Percentiles rank a stretch among this genome's conserved stretches.
phyloP scores from a whole-genome alignment of 2,888 invertebrate genomes.

The Drosophila anomelani region DNA sequence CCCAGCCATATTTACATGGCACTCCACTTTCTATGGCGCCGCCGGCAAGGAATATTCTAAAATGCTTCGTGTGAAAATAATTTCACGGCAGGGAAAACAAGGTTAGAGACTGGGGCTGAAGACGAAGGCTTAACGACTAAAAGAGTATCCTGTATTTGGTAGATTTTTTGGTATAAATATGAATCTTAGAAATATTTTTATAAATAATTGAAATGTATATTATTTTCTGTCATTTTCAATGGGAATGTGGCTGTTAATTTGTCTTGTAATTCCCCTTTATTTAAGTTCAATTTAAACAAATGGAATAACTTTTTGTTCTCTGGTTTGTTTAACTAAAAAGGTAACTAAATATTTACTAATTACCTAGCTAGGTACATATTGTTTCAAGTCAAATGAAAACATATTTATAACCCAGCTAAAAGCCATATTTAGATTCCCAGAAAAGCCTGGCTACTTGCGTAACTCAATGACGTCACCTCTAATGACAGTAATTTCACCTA shows the following conservation, averaged over 20 bases:
- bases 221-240: neutral
- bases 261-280: neutral
- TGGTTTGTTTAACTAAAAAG: neutral
- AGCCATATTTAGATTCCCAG: neutral
- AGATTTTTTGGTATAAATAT: neutral
- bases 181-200: neutral
- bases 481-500: neutral
- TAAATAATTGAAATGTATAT: neutral
- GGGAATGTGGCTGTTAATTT: neutral
- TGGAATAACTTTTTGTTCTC: neutral
- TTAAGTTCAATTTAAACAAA: neutral
- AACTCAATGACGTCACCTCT: neutral
- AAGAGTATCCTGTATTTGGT: conserved; percentile 18
- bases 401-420: neutral
- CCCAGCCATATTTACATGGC: conserved; percentile 62
- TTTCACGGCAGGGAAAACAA: conserved; percentile 71
- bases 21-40: conserved; percentile 55
- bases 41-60: conserved; percentile 56
- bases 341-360: neutral
- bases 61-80: conserved; percentile 63
- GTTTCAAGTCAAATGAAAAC: neutral
- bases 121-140: conserved; percentile 6
- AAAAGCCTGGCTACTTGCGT: neutral
- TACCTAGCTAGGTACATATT: neutral
- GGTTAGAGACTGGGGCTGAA: conserved; percentile 52